phyloP scores from a whole-genome alignment of 2,797 vertebrate genomes.

The Eptatretus atami region DNA sequence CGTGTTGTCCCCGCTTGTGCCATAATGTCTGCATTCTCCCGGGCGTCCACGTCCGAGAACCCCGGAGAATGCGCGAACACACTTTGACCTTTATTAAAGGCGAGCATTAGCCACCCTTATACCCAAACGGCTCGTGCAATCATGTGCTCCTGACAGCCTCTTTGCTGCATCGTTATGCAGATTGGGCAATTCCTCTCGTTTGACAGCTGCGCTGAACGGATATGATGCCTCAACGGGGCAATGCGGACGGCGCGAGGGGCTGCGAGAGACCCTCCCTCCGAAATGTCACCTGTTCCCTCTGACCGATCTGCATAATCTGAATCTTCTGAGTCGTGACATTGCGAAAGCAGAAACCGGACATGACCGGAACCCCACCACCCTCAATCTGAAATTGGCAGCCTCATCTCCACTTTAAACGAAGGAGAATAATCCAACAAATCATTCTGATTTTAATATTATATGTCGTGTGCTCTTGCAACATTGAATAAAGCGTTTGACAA shows the following conservation, averaged over 20 bases:
- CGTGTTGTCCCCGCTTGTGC: too few relatives aligned
- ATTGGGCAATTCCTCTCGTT: neutral
- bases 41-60: neutral
- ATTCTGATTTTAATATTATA: too few relatives aligned
- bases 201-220: too few relatives aligned
- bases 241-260: too few relatives aligned
- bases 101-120: neutral
- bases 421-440: too few relatives aligned
- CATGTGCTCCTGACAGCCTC: conserved; percentile 3
- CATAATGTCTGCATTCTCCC: neutral
- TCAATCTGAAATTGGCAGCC: neutral
- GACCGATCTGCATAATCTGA: neutral
- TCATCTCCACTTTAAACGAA: neutral
- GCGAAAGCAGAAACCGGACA: neutral
- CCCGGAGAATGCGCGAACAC: neutral
- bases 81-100: neutral
- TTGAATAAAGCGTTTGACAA: too few relatives aligned
- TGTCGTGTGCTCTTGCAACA: too few relatives aligned
- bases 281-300: neutral
- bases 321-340: conserved; percentile 4
- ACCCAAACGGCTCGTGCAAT: neutral
- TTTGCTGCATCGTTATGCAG: conserved; percentile 2
- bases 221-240: too few relatives aligned
- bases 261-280: too few relatives aligned
- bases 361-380: neutral